Conservation (phyloP, 1,140 invertebrate genomes). For the Condylostylus longicornis region DNA sequence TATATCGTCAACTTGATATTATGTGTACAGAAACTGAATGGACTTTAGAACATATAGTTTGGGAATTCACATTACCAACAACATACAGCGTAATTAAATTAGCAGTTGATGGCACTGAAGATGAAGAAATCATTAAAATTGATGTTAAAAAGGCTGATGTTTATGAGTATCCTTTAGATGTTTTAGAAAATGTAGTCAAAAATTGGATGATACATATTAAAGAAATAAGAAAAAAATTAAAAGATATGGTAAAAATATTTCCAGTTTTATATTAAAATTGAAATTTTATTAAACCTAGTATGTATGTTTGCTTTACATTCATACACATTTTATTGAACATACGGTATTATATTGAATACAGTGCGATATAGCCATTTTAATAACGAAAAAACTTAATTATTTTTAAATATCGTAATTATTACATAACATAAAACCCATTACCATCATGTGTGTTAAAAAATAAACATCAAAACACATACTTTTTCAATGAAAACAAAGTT, state of each 20-base stretch:
- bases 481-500: too few species aligned
- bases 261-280: too few species aligned
- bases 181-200: constrained; percentile 45
- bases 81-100: constrained; percentile 35
- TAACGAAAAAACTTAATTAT: too few species aligned
- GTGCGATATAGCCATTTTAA: too few species aligned
- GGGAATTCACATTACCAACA: constrained; percentile 46
- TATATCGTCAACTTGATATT: constrained; percentile 22
- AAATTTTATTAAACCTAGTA: too few species aligned
- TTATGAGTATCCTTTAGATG: constrained; percentile 36
- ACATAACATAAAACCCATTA: too few species aligned
- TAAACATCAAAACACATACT: too few species aligned
- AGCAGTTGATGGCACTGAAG: constrained; percentile 32
- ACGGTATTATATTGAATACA: too few species aligned
- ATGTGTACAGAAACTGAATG: constrained; percentile 20
- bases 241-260: constrained; percentile 36
- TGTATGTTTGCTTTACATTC: too few species aligned
- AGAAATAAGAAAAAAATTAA: constrained; percentile 36
- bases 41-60: constrained; percentile 51
- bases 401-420: too few species aligned
- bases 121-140: constrained; percentile 35
- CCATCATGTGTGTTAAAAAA: too few species aligned
- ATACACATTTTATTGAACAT: too few species aligned
- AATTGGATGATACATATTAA: constrained; percentile 50
- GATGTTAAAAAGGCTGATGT: constrained; percentile 33